phyloP scores from a whole-genome alignment of 2,888 invertebrate genomes.

The Eurytoma californica region DNA sequence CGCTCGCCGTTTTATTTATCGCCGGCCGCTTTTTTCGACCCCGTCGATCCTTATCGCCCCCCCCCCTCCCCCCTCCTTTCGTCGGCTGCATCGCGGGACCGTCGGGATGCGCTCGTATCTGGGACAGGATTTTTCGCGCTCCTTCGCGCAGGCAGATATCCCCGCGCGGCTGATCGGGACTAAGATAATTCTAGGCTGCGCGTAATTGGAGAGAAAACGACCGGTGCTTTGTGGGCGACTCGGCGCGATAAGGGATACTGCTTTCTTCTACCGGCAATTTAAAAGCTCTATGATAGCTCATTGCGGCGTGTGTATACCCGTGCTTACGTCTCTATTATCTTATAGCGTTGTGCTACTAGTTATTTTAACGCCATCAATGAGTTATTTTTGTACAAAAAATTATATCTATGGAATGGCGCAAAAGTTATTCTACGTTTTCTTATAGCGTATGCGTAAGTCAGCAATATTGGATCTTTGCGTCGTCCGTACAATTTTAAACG shows the following conservation, averaged over 20 bases:
- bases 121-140: conserved; percentile 20
- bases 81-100: not conserved
- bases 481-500: too few relatives aligned
- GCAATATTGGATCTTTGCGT: too few relatives aligned
- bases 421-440: too few relatives aligned
- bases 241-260: not conserved
- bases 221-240: too few relatives aligned
- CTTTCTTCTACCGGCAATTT: not conserved
- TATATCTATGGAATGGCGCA: too few relatives aligned
- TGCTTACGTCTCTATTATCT: conserved; percentile 8
- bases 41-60: not conserved
- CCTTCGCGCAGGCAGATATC: not conserved
- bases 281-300: not conserved
- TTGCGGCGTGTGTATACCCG: not conserved
- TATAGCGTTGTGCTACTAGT: conserved; percentile 8
- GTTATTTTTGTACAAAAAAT: too few relatives aligned
- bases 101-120: conserved; percentile 5
- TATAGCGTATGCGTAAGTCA: too few relatives aligned
- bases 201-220: too few relatives aligned
- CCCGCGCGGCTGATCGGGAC: too few relatives aligned
- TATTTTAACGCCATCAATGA: too few relatives aligned
- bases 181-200: too few relatives aligned
- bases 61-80: not conserved
- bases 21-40: conserved; percentile 16
- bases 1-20: conserved; percentile 32